Percentiles rank a stretch among this genome's conserved stretches.
These are phyloP conservation scores for Cataglyphis hispanica DNA, from an alignment of 1,140 invertebrate species.

Conservation along the genomic window DNA sequence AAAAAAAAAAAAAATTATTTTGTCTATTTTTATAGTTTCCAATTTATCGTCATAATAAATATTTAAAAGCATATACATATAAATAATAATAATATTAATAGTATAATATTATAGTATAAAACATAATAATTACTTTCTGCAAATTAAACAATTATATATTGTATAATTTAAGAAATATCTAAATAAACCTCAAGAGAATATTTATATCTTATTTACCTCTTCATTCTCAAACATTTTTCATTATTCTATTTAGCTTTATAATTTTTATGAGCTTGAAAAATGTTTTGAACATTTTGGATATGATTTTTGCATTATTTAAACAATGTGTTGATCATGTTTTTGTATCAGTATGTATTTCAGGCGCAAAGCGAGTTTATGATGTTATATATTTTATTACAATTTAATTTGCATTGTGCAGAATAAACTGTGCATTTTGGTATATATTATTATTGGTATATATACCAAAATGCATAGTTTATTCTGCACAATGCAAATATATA, in stretches of 20 bases:
- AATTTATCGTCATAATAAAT: background rate
- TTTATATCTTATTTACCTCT: too few relatives aligned
- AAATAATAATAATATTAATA: too few relatives aligned
- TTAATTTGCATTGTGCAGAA: conserved; percentile 27
- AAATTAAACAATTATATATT: background rate
- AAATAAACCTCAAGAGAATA: too few relatives aligned
- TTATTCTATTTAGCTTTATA: too few relatives aligned
- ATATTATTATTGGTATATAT: too few relatives aligned
- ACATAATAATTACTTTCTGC: background rate
- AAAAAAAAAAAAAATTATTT: background rate
- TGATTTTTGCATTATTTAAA: background rate
- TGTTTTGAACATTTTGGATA: too few relatives aligned
- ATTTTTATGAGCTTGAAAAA: background rate
- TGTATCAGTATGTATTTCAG: conserved; percentile 1
- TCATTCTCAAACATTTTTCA: too few relatives aligned
- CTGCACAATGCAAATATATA: too few relatives aligned
- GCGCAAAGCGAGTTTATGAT: background rate
- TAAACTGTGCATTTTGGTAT: conserved; percentile 65
- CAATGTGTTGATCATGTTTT: conserved; percentile 30
- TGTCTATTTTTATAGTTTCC: background rate
- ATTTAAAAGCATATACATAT: background rate
- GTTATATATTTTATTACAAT: conserved; percentile 7
- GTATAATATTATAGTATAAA: too few relatives aligned
- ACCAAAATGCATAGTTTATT: too few relatives aligned
- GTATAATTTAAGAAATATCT: background rate